Conservation (phyloP, 2,888 invertebrate genomes). For the Drosophila monieri region DNA sequence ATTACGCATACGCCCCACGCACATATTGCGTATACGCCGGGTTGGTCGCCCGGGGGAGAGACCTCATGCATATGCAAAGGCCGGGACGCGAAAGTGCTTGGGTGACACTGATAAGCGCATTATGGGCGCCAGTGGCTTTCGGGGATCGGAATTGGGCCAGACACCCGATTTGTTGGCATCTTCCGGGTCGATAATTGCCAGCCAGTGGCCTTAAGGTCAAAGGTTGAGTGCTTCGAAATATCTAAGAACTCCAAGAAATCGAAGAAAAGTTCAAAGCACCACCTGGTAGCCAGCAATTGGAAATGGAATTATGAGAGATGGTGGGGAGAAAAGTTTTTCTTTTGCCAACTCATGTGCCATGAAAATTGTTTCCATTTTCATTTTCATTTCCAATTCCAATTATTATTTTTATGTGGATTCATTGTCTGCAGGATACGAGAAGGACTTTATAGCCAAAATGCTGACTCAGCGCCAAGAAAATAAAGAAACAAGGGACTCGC, state of each 20-base stretch:
- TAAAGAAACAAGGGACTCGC: conserved; percentile 15
- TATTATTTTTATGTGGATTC: conserved; percentile 79
- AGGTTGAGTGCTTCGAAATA: conserved; percentile 18
- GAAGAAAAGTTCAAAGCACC: conserved; percentile 24
- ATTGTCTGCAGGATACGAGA: conserved; percentile 64
- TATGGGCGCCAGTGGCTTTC: conserved; percentile 62
- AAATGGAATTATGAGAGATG: conserved; percentile 42
- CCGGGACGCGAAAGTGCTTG: conserved; percentile 14
- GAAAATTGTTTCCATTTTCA: conserved; percentile 76
- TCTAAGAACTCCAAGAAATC: no score
- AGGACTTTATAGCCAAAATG: conserved; percentile 67
- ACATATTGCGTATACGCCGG: conserved; percentile 42
- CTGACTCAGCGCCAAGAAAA: conserved; percentile 61
- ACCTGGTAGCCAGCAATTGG: conserved; percentile 48
- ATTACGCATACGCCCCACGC: conserved; percentile 46
- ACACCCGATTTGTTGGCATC: conserved; percentile 41
- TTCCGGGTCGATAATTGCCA: conserved; percentile 62
- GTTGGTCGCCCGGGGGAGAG: conserved; percentile 9
- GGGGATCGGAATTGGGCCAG: conserved; percentile 21
- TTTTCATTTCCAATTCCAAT: conserved; percentile 63
- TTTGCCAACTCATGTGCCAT: conserved; percentile 67
- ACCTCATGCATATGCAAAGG: conserved; percentile 51
- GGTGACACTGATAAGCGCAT: conserved; percentile 72
- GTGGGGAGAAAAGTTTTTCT: neutral
- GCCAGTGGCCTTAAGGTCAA: conserved; percentile 55